Base-by-base conservation (phyloP, 1,140 invertebrate species). In the Sogatella furcifera region DNA sequence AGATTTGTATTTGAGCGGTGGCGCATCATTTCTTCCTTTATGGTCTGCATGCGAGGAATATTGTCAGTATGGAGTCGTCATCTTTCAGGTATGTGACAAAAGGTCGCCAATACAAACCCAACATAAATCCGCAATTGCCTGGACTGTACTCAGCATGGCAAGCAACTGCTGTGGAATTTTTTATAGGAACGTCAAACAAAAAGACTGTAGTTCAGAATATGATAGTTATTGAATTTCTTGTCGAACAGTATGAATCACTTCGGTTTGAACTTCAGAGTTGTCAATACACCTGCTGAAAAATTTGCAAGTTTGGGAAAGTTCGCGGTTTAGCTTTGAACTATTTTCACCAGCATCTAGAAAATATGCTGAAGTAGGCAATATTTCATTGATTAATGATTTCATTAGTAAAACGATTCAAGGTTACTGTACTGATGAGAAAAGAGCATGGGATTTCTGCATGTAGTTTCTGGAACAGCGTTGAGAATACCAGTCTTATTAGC, bases 311-410 rank as follows among this genome's bases (percentile, higher is more conserved):
- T 80, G 76, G 69, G 85, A 88, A 69, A 80, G 78, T 62, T 73
- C 84, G 54, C 75, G 79, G 64, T 66, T 82, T 2, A 78, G 77
- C 17, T 77, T 87, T 65, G 79, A 88, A 75, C 78, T 88, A 74
- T 87, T 78, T 77, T 86, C 84, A 0, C 69, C 71, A 15, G 76
- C 75, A 66, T 69, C 72, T 19, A 66, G 80, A 49, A 64, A 69
- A 21, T 88, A 85, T 70, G 65, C 86, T 2, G 82, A 84, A 75
- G 76, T 86, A 59, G 85, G 81, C 5, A 74, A 82, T 74, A 57
- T 88, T 46, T 83, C 82, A 1, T 55, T 80, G 11, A 80, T 77
- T 68, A 80, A 78, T 38, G 76, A 81, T 64, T 89, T 81, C 67
- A 77, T 86, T 17, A 84, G 82, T 68, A 85, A 86, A 70, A 76